phyloP scores from a whole-genome alignment of 1,140 invertebrate species.

The Anoplophora glabripennis region DNA sequence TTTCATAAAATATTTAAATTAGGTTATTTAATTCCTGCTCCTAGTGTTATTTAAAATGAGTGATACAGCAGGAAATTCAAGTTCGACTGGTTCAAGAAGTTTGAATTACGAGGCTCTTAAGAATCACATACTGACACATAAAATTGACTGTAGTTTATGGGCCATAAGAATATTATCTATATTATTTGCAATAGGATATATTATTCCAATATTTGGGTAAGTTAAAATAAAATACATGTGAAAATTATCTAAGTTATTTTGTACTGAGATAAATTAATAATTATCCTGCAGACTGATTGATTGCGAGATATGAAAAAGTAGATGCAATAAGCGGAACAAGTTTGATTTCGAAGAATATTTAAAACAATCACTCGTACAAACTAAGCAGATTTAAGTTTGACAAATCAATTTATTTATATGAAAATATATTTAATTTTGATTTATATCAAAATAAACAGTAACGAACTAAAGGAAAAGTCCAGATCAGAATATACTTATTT shows the following conservation, averaged over 20 bases:
- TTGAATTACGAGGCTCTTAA: constrained; percentile 60
- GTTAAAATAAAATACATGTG: constrained; percentile 30
- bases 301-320: not conserved
- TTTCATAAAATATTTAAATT: too few relatives aligned
- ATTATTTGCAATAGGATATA: constrained; percentile 77
- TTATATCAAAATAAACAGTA: too few relatives aligned
- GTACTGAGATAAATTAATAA: not conserved
- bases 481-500: too few relatives aligned
- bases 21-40: too few relatives aligned
- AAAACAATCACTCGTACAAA: too few relatives aligned
- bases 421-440: too few relatives aligned
- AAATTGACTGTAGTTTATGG: constrained; percentile 83
- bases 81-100: constrained; percentile 16
- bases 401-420: too few relatives aligned
- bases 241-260: not conserved
- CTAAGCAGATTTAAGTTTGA: too few relatives aligned
- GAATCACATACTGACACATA: constrained; percentile 73
- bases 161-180: constrained; percentile 77
- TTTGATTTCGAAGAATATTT: not conserved
- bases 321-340: not conserved
- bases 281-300: not conserved
- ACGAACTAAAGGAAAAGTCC: too few relatives aligned
- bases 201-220: constrained; percentile 88
- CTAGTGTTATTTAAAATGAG: constrained; percentile 18
- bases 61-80: constrained; percentile 7